These are phyloP conservation scores for Herpailurus yagouaroundi DNA, from an alignment of 2,113 vertebrate species.

Conservation along the genomic window DNA sequence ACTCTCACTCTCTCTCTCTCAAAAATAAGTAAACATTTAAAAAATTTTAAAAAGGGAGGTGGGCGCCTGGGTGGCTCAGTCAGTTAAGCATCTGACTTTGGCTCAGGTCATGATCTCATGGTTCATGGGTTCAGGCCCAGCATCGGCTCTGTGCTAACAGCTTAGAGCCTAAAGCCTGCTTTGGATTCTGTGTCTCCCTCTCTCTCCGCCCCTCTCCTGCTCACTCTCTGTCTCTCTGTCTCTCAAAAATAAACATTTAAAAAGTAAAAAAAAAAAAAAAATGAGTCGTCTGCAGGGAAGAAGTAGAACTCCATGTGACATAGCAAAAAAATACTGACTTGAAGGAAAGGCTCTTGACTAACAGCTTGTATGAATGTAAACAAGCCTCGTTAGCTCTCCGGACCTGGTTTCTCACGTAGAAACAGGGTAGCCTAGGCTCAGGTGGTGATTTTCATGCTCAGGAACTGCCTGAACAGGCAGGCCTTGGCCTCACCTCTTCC, in stretches of 20 bases:
- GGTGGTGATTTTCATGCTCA: not conserved
- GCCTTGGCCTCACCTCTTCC: not conserved
- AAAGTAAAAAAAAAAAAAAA: not conserved
- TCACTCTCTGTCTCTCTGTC: not conserved
- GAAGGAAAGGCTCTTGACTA: not conserved
- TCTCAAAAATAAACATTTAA: not conserved
- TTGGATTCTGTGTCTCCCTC: not conserved
- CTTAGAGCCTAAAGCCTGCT: too few relatives aligned
- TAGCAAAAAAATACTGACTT: not conserved
- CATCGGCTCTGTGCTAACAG: too few relatives aligned
- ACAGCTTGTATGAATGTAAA: not conserved
- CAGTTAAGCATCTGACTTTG: too few relatives aligned
- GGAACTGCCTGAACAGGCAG: not conserved
- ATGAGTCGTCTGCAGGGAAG: not conserved
- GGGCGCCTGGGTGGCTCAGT: too few relatives aligned
- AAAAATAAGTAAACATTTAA: too few relatives aligned
- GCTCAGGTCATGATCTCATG: too few relatives aligned
- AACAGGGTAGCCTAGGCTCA: not conserved
- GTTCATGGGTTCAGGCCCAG: too few relatives aligned
- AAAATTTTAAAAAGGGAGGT: too few relatives aligned
- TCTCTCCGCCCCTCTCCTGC: not conserved
- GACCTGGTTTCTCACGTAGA: accelerated
- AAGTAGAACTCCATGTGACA: not conserved
- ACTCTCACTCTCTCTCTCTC: too few relatives aligned
- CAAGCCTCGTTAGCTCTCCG: not conserved